Conservation (phyloP, 2,888 invertebrate species). For the Macaria notata region DNA sequence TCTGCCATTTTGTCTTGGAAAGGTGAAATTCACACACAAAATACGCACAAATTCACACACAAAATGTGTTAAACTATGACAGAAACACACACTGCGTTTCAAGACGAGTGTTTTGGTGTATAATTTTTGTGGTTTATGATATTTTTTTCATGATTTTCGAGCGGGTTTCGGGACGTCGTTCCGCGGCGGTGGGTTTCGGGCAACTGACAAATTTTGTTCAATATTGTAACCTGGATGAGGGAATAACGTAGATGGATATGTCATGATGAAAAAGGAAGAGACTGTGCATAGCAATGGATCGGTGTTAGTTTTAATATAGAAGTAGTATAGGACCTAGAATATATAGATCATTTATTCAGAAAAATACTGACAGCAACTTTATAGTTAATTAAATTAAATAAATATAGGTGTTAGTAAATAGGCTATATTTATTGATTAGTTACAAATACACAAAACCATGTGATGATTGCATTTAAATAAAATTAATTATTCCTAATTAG, state of each 20-base stretch:
- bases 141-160: constrained; percentile 11
- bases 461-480: no score
- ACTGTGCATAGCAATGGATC: not conserved
- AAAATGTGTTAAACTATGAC: not conserved
- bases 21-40: constrained; percentile 13
- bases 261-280: constrained; percentile 2
- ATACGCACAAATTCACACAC: constrained; percentile 7
- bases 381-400: no score
- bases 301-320: no score
- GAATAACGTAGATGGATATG: constrained; percentile 18
- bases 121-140: constrained; percentile 13
- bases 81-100: constrained; percentile 6
- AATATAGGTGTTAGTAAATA: no score
- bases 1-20: constrained; percentile 22
- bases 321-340: no score
- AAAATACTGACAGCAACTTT: no score
- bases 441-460: no score
- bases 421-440: no score
- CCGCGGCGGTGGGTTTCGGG: not conserved
- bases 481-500: no score
- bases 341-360: no score
- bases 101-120: constrained; percentile 4
- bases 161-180: constrained; percentile 2
- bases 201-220: constrained; percentile 14
- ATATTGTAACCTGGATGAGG: constrained; percentile 9